These are phyloP conservation scores for Ptilorrhoa leucosticta DNA, from an alignment of 2,113 vertebrate genomes.

Conservation along the genomic window DNA sequence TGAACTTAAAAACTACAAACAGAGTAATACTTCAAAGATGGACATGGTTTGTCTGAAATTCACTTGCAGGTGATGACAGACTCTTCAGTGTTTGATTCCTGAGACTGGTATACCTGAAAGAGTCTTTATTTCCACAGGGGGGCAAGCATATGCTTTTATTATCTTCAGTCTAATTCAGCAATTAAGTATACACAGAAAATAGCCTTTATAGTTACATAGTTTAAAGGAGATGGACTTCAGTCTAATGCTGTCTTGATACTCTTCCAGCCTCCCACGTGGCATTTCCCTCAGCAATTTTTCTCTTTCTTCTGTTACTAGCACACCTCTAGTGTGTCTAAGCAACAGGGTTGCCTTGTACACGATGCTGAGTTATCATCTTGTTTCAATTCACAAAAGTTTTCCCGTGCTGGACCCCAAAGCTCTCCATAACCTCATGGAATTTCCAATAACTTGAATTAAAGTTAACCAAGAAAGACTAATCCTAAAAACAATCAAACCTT, in stretches of 20 bases:
- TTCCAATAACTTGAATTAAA: not conserved
- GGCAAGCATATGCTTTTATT: not conserved
- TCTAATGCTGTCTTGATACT: not conserved
- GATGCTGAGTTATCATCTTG: not conserved
- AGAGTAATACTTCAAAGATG: not conserved
- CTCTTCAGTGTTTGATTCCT: not conserved
- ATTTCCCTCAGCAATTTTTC: not conserved
- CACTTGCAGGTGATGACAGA: not conserved
- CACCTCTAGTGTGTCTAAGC: not conserved
- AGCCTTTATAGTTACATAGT: not conserved
- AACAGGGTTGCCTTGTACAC: not conserved
- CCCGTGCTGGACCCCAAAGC: not conserved
- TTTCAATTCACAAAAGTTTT: not conserved
- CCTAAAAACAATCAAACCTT: not conserved
- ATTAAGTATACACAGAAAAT: not conserved
- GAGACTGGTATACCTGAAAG: not conserved
- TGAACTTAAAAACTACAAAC: fast-evolving
- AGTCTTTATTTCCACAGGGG: not conserved
- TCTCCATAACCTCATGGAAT: not conserved
- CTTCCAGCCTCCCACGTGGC: not conserved
- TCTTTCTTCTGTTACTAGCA: not conserved
- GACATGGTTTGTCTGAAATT: not conserved
- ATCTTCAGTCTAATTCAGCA: not conserved
- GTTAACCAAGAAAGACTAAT: not conserved
- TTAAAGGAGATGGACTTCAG: not conserved